Evolutionary conservation across 2,888 invertebrate genomes (phyloP), one percentile per base, ranked within the genome.

Genomic region (Pandemis heparana): DNA sequence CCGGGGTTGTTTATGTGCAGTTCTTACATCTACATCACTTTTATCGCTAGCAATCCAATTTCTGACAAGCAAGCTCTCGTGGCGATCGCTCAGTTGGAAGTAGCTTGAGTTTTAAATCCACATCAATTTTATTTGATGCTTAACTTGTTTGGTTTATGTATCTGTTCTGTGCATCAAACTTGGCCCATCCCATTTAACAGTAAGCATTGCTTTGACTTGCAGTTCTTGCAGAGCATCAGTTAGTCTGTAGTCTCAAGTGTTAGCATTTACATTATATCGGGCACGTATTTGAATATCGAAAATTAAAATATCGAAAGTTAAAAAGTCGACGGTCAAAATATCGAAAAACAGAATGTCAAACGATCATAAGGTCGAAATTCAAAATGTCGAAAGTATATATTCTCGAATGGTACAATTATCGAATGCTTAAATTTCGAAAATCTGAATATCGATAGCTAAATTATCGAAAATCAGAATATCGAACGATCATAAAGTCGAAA

Each of bases 21-120:
- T 18, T 61, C 32, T 38, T 14, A 53, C 43, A 56, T 32, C 32
- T 32, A 61, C 41, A 16, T 65, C 38, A 23, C 46, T 73, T 73
- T 73, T 73, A 73, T 68, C 56, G 63, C 62, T n/a, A 16, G 32
- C 46, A 63, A 63, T 73, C 46, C 62, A 63, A 73, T 63, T 46
- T 68, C 68, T 56, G 68, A 73, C 56, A 48, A 63, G 39, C 68
- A 46, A 48, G 46, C 23, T 62, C 41, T 23, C 14, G 18, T 53
- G 56, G 68, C 56, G 53, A 68, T 56, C 63, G 32, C n/a, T 46
- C 62, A 39, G 9, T 66, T 53, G 23, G 60, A 48, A 71, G 39
- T 32, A 16, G 39, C 23, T 56, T 23, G 23, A 56, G 56, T 56
- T 56, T 56, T 23, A 70, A 70, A 23, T 63, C 62, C 14, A 43